Base-by-base conservation (phyloP, 2,888 invertebrate genomes). In the Nomada hirtipes region DNA sequence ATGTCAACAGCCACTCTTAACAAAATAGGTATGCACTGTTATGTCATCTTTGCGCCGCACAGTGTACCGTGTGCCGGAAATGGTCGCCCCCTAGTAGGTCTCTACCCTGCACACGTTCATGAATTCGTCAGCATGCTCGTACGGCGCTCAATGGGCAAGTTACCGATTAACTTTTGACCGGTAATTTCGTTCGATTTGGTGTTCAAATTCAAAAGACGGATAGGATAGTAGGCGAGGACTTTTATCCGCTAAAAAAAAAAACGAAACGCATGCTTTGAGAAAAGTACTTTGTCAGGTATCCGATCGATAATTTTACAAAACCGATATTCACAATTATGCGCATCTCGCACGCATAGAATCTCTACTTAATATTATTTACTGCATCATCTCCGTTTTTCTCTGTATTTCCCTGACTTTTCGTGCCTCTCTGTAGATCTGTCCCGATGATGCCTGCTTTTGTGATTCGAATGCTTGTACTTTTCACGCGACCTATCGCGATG, bases 361-460 rank as follows among this genome's bases (percentile, higher is more conserved):
- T 47, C 15, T 15, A 15, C 3, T 15, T 7, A 52, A 18, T 4
- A 61, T 7, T 13, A 15, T 9, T 80, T 65, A 7, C 0, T 61
- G 65, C 65, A 74, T 53, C 55, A 83, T 74, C 76, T 83, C 18
- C 64, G 76, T 29, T 65, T 86, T n/a, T 78, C 76, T 15, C 78
- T 86, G n/a, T 80, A n/a, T 52, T 73, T 86, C 0, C 79, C 76
- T 9, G 57, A 53, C 2, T 69, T 63, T 23, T 76, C 80, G 3
- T 71, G 23, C 4, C 70, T 74, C 0, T 86, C 84, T 1, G 42
- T 42, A 0, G 82, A 90, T 36, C 84, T 77, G 50, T 90, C 89
- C 59, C 84, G 82, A 26, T 72, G 70, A 10, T 78, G 79, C 68
- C 87, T 89, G 20, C 81, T 89, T 13, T 79, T 87, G 13, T 88